These are phyloP conservation scores for Fulica atra DNA, from an alignment of 2,113 vertebrate genomes.

Conservation along the genomic window DNA sequence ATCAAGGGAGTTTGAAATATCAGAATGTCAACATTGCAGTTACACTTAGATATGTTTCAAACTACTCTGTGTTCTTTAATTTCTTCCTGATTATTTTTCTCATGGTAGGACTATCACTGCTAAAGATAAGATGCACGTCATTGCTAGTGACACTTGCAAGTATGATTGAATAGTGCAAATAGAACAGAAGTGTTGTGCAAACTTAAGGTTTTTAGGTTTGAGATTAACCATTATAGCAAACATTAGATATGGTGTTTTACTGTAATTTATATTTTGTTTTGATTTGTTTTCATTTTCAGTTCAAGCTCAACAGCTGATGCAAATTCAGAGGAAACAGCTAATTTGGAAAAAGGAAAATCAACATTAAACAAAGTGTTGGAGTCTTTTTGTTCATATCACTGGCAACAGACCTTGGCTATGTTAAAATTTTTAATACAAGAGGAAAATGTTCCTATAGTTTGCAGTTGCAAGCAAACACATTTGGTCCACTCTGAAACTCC, in stretches of 20 bases:
- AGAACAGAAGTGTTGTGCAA: background rate
- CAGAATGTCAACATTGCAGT: background rate
- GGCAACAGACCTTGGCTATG: conserved; percentile 82
- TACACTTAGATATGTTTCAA: background rate
- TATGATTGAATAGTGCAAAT: background rate
- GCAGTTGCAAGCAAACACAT: conserved; percentile 70
- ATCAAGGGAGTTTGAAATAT: background rate
- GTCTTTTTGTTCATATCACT: conserved; percentile 84
- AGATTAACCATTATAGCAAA: conserved; percentile 64
- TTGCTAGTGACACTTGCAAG: background rate
- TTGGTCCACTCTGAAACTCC: conserved; percentile 68
- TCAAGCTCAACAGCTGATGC: conserved; percentile 80
- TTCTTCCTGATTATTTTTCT: background rate
- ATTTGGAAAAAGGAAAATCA: conserved; percentile 81
- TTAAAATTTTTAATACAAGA: conserved; percentile 84
- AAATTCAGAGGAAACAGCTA: conserved; percentile 83
- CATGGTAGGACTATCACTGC: background rate
- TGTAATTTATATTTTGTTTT: conserved; percentile 85
- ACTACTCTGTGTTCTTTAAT: background rate
- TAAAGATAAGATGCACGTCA: background rate
- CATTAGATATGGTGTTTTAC: conserved; percentile 71
- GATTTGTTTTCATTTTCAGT: conserved; percentile 86
- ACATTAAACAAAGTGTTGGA: conserved; percentile 85
- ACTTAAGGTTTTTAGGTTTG: conserved; percentile 15
- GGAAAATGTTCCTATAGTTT: conserved; percentile 67